These are phyloP conservation scores for Origma solitaria DNA, from an alignment of 2,113 vertebrate genomes.

Conservation along the genomic window DNA sequence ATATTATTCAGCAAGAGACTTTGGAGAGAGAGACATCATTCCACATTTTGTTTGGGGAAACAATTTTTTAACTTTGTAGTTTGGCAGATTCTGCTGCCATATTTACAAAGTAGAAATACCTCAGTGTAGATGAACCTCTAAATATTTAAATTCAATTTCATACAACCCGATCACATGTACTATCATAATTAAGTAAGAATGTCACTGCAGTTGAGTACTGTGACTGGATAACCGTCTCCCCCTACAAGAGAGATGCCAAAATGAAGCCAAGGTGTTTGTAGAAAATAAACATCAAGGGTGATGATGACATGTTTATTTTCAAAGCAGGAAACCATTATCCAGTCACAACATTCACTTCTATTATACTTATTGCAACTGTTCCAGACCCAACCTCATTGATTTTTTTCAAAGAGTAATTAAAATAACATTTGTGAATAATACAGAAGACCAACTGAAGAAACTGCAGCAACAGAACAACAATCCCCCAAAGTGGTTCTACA, in stretches of 20 bases:
- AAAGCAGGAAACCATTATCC: conserved; percentile 65
- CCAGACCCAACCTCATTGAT: conserved; percentile 49
- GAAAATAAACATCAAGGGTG: conserved; percentile 69
- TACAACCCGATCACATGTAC: conserved; percentile 66
- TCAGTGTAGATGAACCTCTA: conserved; percentile 59
- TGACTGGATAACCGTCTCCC: conserved; percentile 62
- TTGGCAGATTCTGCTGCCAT: conserved; percentile 49
- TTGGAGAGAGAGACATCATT: conserved; percentile 28
- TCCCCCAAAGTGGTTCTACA: conserved; percentile 41
- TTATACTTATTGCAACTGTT: conserved; percentile 52
- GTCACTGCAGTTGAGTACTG: conserved; percentile 57
- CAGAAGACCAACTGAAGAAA: conserved; percentile 47
- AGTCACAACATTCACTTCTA: conserved; percentile 49
- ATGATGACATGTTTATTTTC: conserved; percentile 73
- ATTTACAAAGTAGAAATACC: conserved; percentile 63
- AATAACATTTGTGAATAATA: conserved; percentile 66
- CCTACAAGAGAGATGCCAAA: conserved; percentile 65
- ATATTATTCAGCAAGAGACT: conserved; percentile 18
- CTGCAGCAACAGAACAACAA: conserved; percentile 49
- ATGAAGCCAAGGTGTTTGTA: conserved; percentile 63
- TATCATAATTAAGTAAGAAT: conserved; percentile 70
- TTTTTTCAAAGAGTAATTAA: conserved; percentile 66
- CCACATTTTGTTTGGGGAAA: conserved; percentile 44
- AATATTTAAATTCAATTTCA: conserved; percentile 74
- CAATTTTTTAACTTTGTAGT: conserved; percentile 59